Conservation (phyloP, 2,797 vertebrate genomes). For the Eulemur albifrons region DNA sequence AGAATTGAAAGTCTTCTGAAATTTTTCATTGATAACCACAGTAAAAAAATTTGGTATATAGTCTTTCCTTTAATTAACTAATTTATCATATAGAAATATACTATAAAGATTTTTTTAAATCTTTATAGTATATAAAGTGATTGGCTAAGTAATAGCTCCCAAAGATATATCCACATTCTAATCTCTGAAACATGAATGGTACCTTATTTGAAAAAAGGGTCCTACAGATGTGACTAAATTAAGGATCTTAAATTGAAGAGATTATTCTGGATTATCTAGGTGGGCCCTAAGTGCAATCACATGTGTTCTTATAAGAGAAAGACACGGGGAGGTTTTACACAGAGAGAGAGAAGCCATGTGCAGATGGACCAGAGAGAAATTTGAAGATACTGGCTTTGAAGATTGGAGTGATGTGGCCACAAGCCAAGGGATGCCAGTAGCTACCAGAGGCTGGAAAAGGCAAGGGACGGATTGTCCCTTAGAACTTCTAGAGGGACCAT, state of each 20-base stretch:
- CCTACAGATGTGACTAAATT: background rate
- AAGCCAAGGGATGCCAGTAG: background rate
- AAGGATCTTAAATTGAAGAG: background rate
- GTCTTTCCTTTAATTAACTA: background rate
- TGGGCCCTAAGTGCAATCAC: background rate
- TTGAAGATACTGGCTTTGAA: background rate
- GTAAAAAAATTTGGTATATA: background rate
- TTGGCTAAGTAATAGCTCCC: background rate
- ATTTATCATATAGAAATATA: background rate
- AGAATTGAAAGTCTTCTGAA: background rate
- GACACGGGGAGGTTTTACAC: background rate
- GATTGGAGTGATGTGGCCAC: background rate
- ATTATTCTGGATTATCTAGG: background rate
- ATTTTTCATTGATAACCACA: background rate
- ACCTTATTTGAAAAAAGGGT: background rate
- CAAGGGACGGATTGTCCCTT: background rate
- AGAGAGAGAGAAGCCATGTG: background rate
- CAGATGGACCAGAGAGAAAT: background rate
- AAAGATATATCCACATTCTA: background rate
- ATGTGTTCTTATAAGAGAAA: background rate
- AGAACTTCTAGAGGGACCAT: background rate
- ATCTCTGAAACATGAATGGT: background rate
- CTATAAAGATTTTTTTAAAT: background rate
- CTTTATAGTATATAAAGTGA: too few relatives aligned
- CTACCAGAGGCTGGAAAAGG: background rate